A percentile compares a stretch with the other conserved stretches of the same genome.
These are phyloP conservation scores for Beroe ovata DNA, from an alignment of 37 sponge, comb jelly and placozoan genomes.

Conservation along the genomic window DNA sequence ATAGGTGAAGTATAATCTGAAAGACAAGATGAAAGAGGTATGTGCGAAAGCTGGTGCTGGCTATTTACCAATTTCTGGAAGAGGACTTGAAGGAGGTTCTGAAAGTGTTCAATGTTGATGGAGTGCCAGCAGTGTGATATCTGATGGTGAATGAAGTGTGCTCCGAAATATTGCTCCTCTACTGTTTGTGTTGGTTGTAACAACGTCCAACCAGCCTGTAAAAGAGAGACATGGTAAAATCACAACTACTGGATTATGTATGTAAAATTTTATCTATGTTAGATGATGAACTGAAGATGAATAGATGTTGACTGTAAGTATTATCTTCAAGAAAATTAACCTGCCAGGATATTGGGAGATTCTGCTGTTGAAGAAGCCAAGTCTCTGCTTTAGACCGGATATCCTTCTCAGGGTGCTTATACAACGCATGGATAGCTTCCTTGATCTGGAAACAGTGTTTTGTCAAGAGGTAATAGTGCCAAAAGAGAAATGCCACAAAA, in stretches of 20 bases:
- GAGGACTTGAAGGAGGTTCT: conserved; percentile 34
- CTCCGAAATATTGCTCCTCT: conserved; percentile 64
- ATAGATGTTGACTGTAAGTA: no score
- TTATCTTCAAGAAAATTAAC: no score
- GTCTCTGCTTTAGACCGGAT: conserved; percentile 56
- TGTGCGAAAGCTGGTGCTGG: no score
- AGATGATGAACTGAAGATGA: no score
- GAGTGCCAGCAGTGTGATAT: conserved; percentile 40
- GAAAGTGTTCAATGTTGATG: conserved; percentile 64
- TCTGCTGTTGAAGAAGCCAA: conserved; percentile 55
- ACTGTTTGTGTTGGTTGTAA: conserved; percentile 19
- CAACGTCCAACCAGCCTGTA: conserved; percentile 51
- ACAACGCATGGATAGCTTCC: conserved; percentile 39
- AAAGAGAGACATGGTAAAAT: no score
- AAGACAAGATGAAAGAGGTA: no score
- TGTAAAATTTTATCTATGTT: no score
- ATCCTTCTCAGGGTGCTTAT: conserved; percentile 46
- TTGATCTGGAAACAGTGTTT: no score
- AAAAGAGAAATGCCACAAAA: no score
- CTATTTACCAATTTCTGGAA: conserved; percentile 44
- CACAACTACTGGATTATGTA: no score
- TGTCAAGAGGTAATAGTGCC: no score
- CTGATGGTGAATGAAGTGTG: conserved; percentile 51
- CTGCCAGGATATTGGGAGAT: conserved; percentile 54
- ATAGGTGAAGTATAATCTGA: no score